phyloP scores from a whole-genome alignment of 2,888 invertebrate species.

The Aspidiotus rigidus region DNA sequence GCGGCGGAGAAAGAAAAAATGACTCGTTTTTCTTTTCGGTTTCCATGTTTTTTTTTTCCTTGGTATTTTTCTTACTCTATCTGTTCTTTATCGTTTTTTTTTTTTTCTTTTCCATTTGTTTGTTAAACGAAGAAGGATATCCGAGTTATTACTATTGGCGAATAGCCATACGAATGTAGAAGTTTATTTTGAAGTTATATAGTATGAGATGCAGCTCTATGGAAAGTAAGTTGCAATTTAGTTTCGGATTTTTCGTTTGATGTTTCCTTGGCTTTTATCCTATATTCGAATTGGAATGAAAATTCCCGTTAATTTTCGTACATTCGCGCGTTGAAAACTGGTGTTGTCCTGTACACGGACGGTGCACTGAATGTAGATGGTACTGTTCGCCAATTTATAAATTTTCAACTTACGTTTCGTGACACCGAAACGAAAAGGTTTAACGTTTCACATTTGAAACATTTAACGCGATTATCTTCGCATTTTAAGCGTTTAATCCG shows the following conservation, averaged over 20 bases:
- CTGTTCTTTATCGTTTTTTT: background rate
- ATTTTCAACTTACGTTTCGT: background rate
- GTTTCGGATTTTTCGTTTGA: slow-evolving; percentile 24
- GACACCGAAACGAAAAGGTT: too few species aligned
- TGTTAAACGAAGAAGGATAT: slow-evolving; percentile 13
- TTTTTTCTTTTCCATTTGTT: slow-evolving; percentile 4
- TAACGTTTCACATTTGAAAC: too few species aligned
- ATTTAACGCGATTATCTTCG: too few species aligned
- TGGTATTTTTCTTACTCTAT: too few species aligned
- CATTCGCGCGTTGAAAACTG: slow-evolving; percentile 9
- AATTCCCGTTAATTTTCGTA: slow-evolving; percentile 23
- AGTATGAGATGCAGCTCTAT: slow-evolving; percentile 19
- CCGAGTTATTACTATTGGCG: slow-evolving; percentile 26
- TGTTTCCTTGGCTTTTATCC: slow-evolving; percentile 28
- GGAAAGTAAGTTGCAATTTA: slow-evolving; percentile 24
- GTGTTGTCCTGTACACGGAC: background rate
- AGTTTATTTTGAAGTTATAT: slow-evolving; percentile 29
- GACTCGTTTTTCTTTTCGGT: too few species aligned
- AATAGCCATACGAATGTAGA: slow-evolving; percentile 24
- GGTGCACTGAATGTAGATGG: background rate
- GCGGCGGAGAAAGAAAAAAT: too few species aligned
- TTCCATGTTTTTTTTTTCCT: too few species aligned
- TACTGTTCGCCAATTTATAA: background rate
- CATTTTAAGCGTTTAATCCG: too few species aligned
- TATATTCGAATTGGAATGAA: slow-evolving; percentile 14